These are phyloP conservation scores for Pristionchus japonicus DNA, from an alignment of 2,888 invertebrate species.

Conservation along the genomic window DNA sequence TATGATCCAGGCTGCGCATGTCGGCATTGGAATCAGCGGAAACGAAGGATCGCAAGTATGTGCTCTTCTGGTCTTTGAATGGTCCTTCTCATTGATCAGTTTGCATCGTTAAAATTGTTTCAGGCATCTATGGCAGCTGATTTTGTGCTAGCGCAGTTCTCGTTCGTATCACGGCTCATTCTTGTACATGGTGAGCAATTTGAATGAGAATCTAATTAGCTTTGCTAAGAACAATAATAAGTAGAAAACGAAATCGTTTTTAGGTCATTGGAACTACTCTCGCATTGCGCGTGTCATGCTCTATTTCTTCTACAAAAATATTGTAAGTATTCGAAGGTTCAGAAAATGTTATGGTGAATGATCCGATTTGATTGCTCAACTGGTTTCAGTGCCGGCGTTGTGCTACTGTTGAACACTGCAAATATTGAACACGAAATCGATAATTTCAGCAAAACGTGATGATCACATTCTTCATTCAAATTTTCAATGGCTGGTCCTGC, in stretches of 20 bases:
- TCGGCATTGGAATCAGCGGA: constrained; percentile 95
- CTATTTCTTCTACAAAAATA: constrained; percentile 97
- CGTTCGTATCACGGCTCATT: constrained; percentile 89
- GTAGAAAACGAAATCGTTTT: not conserved
- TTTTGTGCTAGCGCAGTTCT: constrained; percentile 88
- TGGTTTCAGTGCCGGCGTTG: not conserved
- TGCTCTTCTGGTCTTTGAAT: not conserved
- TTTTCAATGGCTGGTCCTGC: constrained; percentile 84
- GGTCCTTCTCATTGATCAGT: not conserved
- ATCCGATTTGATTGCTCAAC: not conserved
- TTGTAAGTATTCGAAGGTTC: constrained; percentile 79
- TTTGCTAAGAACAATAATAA: not conserved
- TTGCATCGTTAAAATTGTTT: not conserved
- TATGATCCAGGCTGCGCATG: constrained; percentile 87
- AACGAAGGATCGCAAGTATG: constrained; percentile 96
- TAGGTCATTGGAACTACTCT: constrained; percentile 87
- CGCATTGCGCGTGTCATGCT: constrained; percentile 92
- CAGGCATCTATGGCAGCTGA: constrained; percentile 99
- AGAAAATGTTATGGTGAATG: not conserved
- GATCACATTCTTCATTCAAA: constrained; percentile 94
- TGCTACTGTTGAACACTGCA: not conserved
- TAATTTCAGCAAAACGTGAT: constrained; percentile 90
- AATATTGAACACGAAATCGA: not conserved
- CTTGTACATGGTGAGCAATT: constrained; percentile 93
- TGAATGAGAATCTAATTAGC: not conserved